These are phyloP conservation scores for Zygothrica quintamaculata DNA, from an alignment of 2,888 invertebrate genomes.

Conservation along the genomic window DNA sequence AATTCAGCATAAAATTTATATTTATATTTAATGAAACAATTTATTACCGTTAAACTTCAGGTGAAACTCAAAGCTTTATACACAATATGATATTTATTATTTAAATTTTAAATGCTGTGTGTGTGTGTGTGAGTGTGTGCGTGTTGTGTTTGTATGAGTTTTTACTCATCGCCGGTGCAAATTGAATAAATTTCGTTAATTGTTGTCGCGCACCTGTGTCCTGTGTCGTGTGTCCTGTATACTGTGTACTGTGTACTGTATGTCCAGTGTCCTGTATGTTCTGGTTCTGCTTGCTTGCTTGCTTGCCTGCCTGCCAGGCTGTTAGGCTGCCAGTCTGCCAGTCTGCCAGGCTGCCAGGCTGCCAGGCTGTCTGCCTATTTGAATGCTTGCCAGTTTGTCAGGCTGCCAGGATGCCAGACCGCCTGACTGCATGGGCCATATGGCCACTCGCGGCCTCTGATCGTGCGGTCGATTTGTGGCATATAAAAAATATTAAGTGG, in stretches of 20 bases:
- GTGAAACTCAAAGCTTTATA: constrained; percentile 32
- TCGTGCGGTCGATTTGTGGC: constrained; percentile 79
- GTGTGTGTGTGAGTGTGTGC: neutral
- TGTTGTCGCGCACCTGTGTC: constrained; percentile 72
- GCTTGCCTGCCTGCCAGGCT: constrained; percentile 2
- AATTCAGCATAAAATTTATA: constrained; percentile 19
- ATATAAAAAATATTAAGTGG: constrained; percentile 80
- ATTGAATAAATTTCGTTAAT: constrained; percentile 80
- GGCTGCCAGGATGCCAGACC: neutral
- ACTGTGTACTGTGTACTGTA: constrained; percentile 11
- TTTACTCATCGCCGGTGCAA: constrained; percentile 58
- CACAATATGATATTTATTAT: constrained; percentile 64
- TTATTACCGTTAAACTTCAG: constrained; percentile 38
- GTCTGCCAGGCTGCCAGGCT: neutral
- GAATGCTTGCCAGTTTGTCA: neutral
- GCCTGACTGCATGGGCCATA: constrained; percentile 27
- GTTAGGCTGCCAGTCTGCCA: neutral
- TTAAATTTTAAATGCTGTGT: constrained; percentile 51
- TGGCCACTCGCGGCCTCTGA: constrained; percentile 65
- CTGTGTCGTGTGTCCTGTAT: constrained; percentile 15
- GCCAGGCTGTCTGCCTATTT: neutral
- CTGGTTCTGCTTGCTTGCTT: constrained; percentile 18
- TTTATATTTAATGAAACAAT: constrained; percentile 52
- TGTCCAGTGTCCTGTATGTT: constrained; percentile 10
- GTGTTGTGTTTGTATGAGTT: constrained; percentile 22